phyloP scores from a whole-genome alignment of 2,888 invertebrate species.

The Himalopsyche japonica region DNA sequence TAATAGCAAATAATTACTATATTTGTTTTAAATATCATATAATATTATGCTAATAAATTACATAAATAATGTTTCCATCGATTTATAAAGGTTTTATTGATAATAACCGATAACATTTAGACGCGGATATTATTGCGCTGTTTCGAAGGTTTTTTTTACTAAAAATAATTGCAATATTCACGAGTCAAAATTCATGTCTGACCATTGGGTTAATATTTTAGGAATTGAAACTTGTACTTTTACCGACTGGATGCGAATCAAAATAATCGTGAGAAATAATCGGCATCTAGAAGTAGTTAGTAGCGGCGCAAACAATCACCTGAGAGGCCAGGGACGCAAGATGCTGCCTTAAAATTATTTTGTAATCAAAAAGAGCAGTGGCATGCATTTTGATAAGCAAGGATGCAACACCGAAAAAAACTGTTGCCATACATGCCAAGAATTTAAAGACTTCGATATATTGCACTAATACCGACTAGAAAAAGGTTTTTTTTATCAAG shows the following conservation, averaged over 20 bases:
- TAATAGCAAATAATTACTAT: too few species aligned
- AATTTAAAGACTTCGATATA: too few species aligned
- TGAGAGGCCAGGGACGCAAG: background rate
- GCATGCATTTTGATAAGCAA: background rate
- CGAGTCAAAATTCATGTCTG: background rate
- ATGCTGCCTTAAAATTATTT: background rate
- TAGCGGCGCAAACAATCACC: background rate
- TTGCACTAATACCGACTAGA: too few species aligned
- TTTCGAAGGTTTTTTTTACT: background rate
- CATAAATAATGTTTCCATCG: background rate
- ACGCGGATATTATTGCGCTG: background rate
- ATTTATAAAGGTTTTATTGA: background rate
- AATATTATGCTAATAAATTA: background rate
- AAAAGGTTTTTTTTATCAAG: too few species aligned
- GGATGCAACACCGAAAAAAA: too few species aligned
- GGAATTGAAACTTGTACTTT: background rate
- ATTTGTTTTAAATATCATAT: too few species aligned
- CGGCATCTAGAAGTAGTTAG: constrained; percentile 1
- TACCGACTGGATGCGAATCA: background rate
- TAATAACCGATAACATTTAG: background rate
- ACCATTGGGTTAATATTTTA: background rate
- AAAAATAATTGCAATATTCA: background rate
- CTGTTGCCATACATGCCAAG: too few species aligned
- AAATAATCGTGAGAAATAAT: background rate
- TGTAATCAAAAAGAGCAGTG: background rate